Evolutionary conservation across 2,888 invertebrate genomes (phyloP), one percentile per base, ranked within the genome.

Genomic region (Plagodis pulveraria): DNA sequence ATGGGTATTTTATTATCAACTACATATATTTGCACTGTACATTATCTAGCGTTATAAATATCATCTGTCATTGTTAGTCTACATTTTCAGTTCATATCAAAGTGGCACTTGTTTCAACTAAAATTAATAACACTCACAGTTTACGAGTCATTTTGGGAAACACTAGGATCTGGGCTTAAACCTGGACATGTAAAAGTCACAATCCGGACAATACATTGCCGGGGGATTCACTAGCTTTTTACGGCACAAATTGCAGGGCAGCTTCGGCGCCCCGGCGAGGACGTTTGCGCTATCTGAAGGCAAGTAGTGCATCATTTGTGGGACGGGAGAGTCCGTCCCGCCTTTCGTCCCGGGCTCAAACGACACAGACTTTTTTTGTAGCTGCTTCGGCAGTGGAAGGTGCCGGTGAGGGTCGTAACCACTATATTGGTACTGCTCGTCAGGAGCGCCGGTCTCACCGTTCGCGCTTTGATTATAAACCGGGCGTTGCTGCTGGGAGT

Each of bases 151-250:
- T 42, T 49, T 52, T 5, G 2, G 43, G 43, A 2, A 41, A 65
- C 74, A 76, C 86, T 91, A 94, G 74, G 93, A 93, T 70, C 94
- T 94, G 45, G 95, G 96, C 78, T 96, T 95, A 84, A 96, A 96
- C 77, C 96, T 94, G 65, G 97, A 97, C 96, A 98, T 96, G 80
- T 98, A 98, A 89, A 96, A 98, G 81, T 98, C 97, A 88, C 98
- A 98, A 87, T 98, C 98, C 50, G 95, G 94, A 86, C 98, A 98
- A 81, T 98, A 98, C 71, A 96, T 94, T 40, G 96, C 95, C 10
- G 97, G 96, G 11, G 96, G 94, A 50, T 94, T 94, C 12, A 97
- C 96, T 65, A 95, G 94, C 78, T 97, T 97, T 83, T 98, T 98
- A 58, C 97, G 94, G 86, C 98, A 98, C 72, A 98, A 93, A 86